These are phyloP conservation scores for Sylvia atricapilla DNA, from an alignment of 2,113 vertebrate species.

Conservation along the genomic window DNA sequence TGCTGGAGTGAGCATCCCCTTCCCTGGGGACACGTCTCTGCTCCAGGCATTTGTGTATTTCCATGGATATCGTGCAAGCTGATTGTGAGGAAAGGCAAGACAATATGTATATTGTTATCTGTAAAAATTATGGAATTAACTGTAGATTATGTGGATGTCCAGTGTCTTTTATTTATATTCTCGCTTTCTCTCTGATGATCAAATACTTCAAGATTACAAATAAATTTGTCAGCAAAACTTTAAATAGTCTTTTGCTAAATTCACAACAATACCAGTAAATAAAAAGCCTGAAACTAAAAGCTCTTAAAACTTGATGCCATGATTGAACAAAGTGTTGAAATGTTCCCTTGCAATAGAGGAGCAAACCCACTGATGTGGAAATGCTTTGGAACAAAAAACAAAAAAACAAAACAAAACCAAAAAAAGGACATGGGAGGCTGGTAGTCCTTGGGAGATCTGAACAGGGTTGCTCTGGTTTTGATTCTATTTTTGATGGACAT, in stretches of 20 bases:
- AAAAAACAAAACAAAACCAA: too few species aligned
- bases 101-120: constrained; percentile 10
- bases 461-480: not conserved
- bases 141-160: constrained; percentile 69
- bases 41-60: constrained; percentile 76
- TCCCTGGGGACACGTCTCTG: not conserved
- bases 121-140: constrained; percentile 33
- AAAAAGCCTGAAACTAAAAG: not conserved
- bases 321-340: not conserved
- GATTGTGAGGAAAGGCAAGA: constrained; percentile 43
- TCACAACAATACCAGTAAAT: not conserved
- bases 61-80: not conserved
- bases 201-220: constrained; percentile 82
- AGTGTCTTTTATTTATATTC: constrained; percentile 87
- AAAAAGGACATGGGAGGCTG: not conserved
- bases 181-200: constrained; percentile 79
- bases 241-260: constrained; percentile 60
- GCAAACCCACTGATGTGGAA: not conserved
- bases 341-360: not conserved
- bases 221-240: constrained; percentile 91
- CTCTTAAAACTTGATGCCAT: not conserved
- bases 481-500: rapidly evolving
- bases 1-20: not conserved
- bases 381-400: not conserved
- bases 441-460: not conserved